Evolutionary conservation across 1,140 invertebrate species (phyloP).

Genomic region (Batillaria attramentaria): DNA sequence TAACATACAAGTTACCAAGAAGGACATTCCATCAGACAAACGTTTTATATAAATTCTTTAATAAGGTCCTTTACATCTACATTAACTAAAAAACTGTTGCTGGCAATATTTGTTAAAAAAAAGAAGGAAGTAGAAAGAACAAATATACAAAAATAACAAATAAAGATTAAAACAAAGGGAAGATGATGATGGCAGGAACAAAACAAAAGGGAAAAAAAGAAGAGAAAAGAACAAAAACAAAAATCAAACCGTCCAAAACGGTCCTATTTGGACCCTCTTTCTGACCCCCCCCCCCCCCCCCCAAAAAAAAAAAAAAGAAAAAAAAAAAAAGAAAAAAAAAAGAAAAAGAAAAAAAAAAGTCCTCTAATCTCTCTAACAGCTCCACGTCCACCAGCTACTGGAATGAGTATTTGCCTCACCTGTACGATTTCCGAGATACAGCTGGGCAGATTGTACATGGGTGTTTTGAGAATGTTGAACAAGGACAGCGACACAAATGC

Average conservation of each 20-base stretch:
- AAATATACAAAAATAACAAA: too few species aligned
- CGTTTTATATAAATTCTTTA: not conserved
- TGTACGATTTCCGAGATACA: conserved; percentile 72
- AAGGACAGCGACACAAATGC: conserved; percentile 96
- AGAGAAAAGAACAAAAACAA: too few species aligned
- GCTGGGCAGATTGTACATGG: conserved; percentile 78
- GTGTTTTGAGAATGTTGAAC: conserved; percentile 97
- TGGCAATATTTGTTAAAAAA: not conserved
- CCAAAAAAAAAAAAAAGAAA: too few species aligned
- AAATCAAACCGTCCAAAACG: too few species aligned
- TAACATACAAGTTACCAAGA: not conserved
- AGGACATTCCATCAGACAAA: not conserved
- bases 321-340: too few species aligned
- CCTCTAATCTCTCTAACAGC: too few species aligned
- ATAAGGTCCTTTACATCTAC: not conserved
- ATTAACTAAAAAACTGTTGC: too few species aligned
- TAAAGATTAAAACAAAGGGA: not conserved
- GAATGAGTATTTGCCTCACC: conserved; percentile 47
- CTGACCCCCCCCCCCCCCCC: too few species aligned
- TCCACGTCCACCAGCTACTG: too few species aligned
- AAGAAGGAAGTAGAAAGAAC: not conserved
- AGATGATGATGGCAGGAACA: conserved; percentile 41
- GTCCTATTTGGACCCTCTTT: too few species aligned
- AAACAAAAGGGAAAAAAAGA: too few species aligned
- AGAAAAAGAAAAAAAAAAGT: too few species aligned